Conservation (phyloP, 2,797 vertebrate genomes). For the Gobio occitaniae region DNA sequence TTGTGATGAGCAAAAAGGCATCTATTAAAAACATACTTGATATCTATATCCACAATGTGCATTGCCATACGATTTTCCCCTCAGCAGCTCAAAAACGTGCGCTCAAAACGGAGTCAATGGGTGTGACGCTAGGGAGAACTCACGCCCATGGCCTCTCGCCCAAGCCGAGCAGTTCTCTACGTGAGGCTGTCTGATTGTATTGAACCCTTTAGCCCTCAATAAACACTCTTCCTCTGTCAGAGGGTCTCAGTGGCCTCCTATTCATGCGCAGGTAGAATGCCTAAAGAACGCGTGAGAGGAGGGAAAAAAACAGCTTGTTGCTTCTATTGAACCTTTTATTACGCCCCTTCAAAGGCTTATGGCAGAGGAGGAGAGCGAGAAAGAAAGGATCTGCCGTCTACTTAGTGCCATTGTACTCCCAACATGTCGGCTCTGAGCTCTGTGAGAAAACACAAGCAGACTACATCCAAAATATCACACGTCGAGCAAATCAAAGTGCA, state of each 20-base stretch:
- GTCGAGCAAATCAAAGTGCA: conserved; percentile 16
- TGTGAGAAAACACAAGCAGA: conserved; percentile 56
- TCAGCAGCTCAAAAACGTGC: background rate
- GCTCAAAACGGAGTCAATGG: conserved; percentile 7
- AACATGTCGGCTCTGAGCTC: conserved; percentile 42
- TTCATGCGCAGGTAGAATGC: conserved; percentile 82
- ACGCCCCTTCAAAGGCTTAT: conserved; percentile 77
- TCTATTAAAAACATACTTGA: background rate
- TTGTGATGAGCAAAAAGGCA: background rate
- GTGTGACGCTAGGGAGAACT: conserved; percentile 33
- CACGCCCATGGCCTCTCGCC: conserved; percentile 25
- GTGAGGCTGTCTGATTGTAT: conserved; percentile 57
- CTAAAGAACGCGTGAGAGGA: conserved; percentile 69
- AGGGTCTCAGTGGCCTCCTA: conserved; percentile 72
- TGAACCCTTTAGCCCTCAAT: conserved; percentile 71
- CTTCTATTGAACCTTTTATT: conserved; percentile 81
- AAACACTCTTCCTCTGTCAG: conserved; percentile 63
- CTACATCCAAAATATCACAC: conserved; percentile 60
- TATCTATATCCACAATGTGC: conserved; percentile 1
- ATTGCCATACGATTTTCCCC: background rate
- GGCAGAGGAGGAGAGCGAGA: conserved; percentile 61
- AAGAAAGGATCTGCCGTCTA: conserved; percentile 69
- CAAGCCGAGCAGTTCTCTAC: conserved; percentile 59
- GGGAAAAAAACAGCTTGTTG: conserved; percentile 79
- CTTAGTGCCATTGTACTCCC: conserved; percentile 70